Evolutionary conservation across 2,113 vertebrate species (phyloP), one percentile per base, ranked within the genome.

Genomic region (Erythrolamprus reginae): DNA sequence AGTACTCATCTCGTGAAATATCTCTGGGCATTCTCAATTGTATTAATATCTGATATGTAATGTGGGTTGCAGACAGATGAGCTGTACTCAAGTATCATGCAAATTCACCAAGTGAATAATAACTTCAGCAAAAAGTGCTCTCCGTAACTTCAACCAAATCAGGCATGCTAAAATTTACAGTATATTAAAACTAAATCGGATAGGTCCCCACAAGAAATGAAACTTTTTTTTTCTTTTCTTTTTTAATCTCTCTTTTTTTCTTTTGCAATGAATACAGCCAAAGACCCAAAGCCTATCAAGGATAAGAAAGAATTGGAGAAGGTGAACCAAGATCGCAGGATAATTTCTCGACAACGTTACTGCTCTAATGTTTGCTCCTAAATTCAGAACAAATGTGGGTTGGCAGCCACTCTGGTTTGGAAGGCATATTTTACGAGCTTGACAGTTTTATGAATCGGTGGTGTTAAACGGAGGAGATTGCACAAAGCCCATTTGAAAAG

Each of bases 341-440:
- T 87, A 33, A 82, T 48, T 82, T 84, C 77, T 56, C 56, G 90
- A 90, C 65, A 87, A 48, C 56, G 51, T 28, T 82, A 48, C 51
- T 19, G 10, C 28, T 38, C 51, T 48, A 23, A 55, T 48, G 42
- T 87, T 55, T 26, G 3, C 38, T 23, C 26, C 38, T 10, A 90
- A 82, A 87, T 90, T 87, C 38, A 82, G 55, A 90, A 48, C 90
- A 90, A 90, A 90, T 87, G 85, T 82, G 50, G 33, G 85, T 17
- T 51, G 47, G 85, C 90, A 55, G 61, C 51, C 6, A 3, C 48
- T 21, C 15, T 53, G 33, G 51, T 1, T 1, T 88, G 2, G 38
- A 17, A 0, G n/a, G 0, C 0, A 0, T 70, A 90, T 10, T 86
- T 92, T 77, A 52, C 4, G 10, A 0, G 2, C 26, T 89, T 45